A percentile compares a stretch with the other conserved stretches of the same genome.
These are phyloP conservation scores for Oryzias melastigma DNA, from an alignment of 2,113 vertebrate species.

Conservation along the genomic window DNA sequence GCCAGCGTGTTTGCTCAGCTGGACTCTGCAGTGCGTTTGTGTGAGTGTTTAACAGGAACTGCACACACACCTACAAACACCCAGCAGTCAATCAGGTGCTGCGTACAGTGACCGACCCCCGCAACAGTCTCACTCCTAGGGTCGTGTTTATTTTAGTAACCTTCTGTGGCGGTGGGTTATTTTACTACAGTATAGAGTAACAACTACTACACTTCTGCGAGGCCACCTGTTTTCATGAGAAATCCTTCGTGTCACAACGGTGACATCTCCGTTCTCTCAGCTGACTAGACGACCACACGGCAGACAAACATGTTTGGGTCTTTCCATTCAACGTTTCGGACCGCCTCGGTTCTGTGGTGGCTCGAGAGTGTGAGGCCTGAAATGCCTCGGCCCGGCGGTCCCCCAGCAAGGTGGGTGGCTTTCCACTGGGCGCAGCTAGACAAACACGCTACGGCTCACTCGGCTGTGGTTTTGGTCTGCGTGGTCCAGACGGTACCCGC, in stretches of 20 bases:
- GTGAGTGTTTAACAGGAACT: slow-evolving; percentile 35
- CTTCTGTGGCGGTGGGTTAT: slow-evolving; percentile 72
- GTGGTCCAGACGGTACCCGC: slow-evolving; percentile 48
- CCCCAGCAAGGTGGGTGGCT: slow-evolving; percentile 79
- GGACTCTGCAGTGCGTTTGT: slow-evolving; percentile 53
- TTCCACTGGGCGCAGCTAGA: slow-evolving; percentile 68
- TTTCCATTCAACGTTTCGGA: slow-evolving; percentile 38
- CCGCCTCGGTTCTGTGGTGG: slow-evolving; percentile 27
- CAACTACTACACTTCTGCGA: slow-evolving; percentile 69
- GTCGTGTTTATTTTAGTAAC: slow-evolving; percentile 79
- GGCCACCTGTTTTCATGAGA: slow-evolving; percentile 42
- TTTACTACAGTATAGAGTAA: slow-evolving; percentile 74
- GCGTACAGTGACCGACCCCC: slow-evolving; percentile 40
- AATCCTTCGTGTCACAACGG: slow-evolving; percentile 30
- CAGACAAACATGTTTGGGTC: slow-evolving; percentile 29
- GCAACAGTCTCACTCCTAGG: slow-evolving; percentile 38
- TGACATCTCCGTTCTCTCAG: slow-evolving; percentile 43
- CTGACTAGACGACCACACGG: slow-evolving; percentile 44
- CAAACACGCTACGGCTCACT: slow-evolving; percentile 71
- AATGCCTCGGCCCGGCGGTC: slow-evolving; percentile 51
- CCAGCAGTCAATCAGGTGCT: slow-evolving; percentile 25
- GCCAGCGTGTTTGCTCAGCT: slow-evolving; percentile 80
- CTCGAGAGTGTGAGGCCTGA: slow-evolving; percentile 42
- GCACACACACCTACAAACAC: slow-evolving; percentile 34
- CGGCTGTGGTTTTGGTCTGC: slow-evolving; percentile 58